Evolutionary conservation across 1,140 invertebrate genomes (phyloP).

Genomic region (Forficula auricularia): DNA sequence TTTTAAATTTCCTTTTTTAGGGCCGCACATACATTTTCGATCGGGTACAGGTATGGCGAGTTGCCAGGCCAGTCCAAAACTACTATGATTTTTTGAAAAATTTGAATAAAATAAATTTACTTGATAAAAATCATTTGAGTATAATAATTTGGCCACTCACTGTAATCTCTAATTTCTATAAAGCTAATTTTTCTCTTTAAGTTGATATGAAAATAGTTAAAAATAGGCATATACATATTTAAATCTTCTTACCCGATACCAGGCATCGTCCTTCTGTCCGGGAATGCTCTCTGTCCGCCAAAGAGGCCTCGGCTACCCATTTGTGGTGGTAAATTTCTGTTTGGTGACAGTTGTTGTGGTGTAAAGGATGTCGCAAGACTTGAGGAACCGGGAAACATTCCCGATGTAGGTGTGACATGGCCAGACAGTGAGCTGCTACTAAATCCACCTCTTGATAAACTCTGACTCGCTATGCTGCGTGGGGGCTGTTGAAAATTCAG

Average conservation of each 20-base stretch:
- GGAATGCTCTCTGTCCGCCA: constrained; percentile 48
- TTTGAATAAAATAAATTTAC: too few relatives aligned
- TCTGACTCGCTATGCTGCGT: constrained; percentile 27
- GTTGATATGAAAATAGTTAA: too few relatives aligned
- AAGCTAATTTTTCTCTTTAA: constrained; percentile 12
- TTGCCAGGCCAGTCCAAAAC: too few relatives aligned
- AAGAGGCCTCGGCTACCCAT: constrained; percentile 36
- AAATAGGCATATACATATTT: too few relatives aligned
- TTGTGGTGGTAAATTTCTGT: constrained; percentile 21
- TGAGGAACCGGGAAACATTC: constrained; percentile 39
- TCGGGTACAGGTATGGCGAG: too few relatives aligned
- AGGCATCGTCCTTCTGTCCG: constrained; percentile 57
- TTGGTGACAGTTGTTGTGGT: constrained; percentile 39
- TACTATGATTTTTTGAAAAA: too few relatives aligned
- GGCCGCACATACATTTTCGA: too few relatives aligned
- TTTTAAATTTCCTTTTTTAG: too few relatives aligned
- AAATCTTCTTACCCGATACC: constrained; percentile 44
- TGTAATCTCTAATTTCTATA: too few relatives aligned
- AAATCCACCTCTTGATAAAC: constrained; percentile 38
- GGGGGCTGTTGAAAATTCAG: constrained; percentile 60
- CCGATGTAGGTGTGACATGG: constrained; percentile 51
- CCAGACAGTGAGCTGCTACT: constrained; percentile 38
- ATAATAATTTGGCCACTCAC: too few relatives aligned
- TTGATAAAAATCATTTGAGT: too few relatives aligned
- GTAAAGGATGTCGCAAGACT: constrained; percentile 25